Conservation (phyloP, 2,113 vertebrate genomes). For the Pyrgilauda ruficollis region DNA sequence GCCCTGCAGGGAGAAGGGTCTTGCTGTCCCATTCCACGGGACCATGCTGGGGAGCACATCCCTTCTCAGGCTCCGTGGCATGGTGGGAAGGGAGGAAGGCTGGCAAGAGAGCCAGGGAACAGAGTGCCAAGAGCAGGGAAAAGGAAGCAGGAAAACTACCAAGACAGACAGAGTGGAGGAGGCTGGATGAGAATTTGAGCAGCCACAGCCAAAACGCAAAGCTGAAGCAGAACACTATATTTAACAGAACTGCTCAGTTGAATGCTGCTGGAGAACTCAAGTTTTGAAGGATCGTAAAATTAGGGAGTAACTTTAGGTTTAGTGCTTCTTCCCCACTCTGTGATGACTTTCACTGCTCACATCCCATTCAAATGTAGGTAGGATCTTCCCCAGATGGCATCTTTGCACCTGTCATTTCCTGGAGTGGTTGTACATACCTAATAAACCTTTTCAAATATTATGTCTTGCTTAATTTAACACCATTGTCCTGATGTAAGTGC, state of each 20-base stretch:
- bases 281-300: not conserved
- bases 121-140: not conserved
- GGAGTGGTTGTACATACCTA: not conserved
- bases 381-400: not conserved
- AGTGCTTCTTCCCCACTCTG: not conserved
- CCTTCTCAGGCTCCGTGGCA: fast-evolving
- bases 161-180: constrained; percentile 58
- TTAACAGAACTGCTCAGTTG: constrained; percentile 25
- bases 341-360: not conserved
- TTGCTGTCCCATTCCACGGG: not conserved
- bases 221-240: not conserved
- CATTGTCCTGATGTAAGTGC: not conserved
- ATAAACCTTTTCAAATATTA: constrained; percentile 4
- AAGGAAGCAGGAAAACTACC: constrained; percentile 15
- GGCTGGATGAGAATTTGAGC: constrained; percentile 13
- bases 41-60: fast-evolving
- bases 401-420: not conserved
- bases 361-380: not conserved
- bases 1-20: fast-evolving
- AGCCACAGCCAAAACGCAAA: not conserved
- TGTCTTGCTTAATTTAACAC: not conserved
- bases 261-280: not conserved
- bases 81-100: not conserved
- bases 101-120: not conserved
- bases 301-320: not conserved